A percentile compares a stretch with the other conserved stretches of the same genome.
Conservation (phyloP, 2,113 vertebrate genomes). For the Glaucomys volans region DNA sequence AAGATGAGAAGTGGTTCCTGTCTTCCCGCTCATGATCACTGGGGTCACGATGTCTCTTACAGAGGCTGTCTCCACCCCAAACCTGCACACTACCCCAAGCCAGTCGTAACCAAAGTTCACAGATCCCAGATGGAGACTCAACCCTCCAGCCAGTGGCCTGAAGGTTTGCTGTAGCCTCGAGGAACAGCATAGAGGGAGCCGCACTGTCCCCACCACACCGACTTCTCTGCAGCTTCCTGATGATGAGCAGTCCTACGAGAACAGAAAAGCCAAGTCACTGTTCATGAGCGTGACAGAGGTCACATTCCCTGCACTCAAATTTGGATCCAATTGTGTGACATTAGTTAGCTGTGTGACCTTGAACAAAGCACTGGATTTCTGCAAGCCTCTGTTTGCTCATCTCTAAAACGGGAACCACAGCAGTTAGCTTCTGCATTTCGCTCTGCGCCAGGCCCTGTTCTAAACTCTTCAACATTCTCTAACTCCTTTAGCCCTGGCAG, state of each 20-base stretch:
- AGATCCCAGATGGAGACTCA: background rate
- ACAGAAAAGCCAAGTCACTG: background rate
- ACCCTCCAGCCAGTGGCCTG: fast-evolving
- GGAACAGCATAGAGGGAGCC: background rate
- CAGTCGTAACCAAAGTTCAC: background rate
- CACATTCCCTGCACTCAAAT: background rate
- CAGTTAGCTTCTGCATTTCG: background rate
- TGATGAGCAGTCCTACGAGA: background rate
- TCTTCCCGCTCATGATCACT: background rate
- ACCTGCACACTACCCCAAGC: too few relatives aligned
- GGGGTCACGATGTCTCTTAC: too few relatives aligned
- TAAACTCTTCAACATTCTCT: background rate
- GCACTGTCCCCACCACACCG: background rate
- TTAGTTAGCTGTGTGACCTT: background rate
- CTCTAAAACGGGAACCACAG: background rate
- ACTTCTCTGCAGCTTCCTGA: background rate
- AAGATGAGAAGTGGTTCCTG: background rate
- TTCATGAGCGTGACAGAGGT: background rate
- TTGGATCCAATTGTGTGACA: background rate
- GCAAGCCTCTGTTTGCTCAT: slow-evolving; percentile 16
- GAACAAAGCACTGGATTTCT: background rate
- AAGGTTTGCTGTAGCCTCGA: background rate
- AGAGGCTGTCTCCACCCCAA: background rate
- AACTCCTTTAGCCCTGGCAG: background rate
- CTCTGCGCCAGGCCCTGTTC: background rate